Evolutionary conservation across 92 coral and sea anemone species (phyloP), one percentile per base, ranked within the genome.

Genomic region (Palythoa grandiflora): DNA sequence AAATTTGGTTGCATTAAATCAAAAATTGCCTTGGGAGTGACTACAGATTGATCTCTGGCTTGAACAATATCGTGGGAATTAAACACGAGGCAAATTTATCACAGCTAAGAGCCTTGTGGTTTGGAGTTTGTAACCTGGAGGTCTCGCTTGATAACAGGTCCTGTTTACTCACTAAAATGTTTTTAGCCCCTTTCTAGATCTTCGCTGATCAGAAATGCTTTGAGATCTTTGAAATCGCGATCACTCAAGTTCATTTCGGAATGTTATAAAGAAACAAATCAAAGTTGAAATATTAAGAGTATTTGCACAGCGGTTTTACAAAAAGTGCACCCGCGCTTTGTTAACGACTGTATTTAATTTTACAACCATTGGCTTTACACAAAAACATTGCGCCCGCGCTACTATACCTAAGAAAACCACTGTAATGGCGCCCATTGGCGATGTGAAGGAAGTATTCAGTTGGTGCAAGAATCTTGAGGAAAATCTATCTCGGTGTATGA

Each of bases 11-110:
- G 28, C 28, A 28, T 28, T 28, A 28, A 28, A 28, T 28, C 28
- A 28, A 28, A 28, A 28, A 28, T 28, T 28, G 89, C 53, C 77
- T 78, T 70, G 70, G 84, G 88, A 40, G 93, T 90, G 75, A 89
- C 47, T 21, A 83, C 68, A 54, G 60, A 54, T 54, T 54, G 60
- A 6, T 54, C 60, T 54, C 60, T 54, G 60, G 60, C 9, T 54
- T 54, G 60, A 54, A 54, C 60, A 3, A 3, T 5, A 54, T 54
- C 60, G 11, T 54, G 60, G 60, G n/a, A 70, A 70, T 70, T 36
- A 70, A 70, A 70, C 50, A 70, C 48, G 73, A 68, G 73, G 73
- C 73, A 3, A 68, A 68, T 68, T 68, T 68, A 19, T 68, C 73
- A 68, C 39, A 38, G 73, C 73, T 13, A 68, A 68, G 68, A 60